A percentile compares a stretch with the other conserved stretches of the same genome.
Conservation (phyloP, 2,888 invertebrate genomes). For the Caenorhabditis macrosperma region DNA sequence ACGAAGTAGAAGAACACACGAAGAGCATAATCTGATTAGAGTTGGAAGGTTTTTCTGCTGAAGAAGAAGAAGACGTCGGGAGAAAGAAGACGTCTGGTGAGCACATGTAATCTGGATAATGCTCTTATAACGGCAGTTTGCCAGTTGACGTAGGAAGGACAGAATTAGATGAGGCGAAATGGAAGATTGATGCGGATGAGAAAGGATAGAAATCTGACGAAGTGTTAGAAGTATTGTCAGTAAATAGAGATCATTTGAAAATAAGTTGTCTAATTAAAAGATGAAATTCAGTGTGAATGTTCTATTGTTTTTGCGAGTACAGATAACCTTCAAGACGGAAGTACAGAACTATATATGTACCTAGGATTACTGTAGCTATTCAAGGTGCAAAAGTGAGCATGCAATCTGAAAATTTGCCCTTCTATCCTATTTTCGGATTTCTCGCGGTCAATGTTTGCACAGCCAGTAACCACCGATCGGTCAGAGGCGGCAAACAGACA, state of each 20-base stretch:
- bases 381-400: no score
- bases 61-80: neutral
- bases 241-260: no score
- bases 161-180: neutral
- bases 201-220: neutral
- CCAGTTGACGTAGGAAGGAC: slow-evolving; percentile 27
- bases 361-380: neutral
- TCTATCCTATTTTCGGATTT: neutral
- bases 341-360: no score
- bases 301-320: no score
- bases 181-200: slow-evolving; percentile 3
- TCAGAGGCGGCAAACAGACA: no score
- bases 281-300: no score
- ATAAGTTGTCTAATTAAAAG: no score
- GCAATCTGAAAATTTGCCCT: neutral
- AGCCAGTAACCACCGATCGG: neutral
- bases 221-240: no score
- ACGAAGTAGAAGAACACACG: slow-evolving; percentile 13
- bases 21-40: slow-evolving; percentile 13
- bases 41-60: neutral
- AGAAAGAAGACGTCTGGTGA: neutral
- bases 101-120: slow-evolving; percentile 45
- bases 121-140: slow-evolving; percentile 26
- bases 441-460: neutral
- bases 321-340: no score